Evolutionary conservation across 1,140 invertebrate genomes (phyloP).

Genomic region (Lordiphosa collinella): DNA sequence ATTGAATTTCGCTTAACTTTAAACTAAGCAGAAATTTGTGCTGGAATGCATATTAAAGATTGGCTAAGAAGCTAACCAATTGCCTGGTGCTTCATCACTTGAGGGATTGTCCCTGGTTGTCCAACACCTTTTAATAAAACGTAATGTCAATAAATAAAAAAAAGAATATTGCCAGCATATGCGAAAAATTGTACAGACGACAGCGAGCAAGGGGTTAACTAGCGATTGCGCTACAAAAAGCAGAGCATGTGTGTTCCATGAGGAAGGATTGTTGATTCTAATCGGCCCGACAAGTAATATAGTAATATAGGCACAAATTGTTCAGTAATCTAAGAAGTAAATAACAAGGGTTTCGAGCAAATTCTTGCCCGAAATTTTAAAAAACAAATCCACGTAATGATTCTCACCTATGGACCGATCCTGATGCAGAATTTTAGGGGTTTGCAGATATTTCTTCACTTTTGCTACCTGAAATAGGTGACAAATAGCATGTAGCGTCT

Average conservation of each 20-base stretch:
- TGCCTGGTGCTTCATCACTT: conserved; percentile 6
- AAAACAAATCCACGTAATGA: no score
- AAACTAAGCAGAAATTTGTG: neutral
- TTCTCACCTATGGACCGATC: no score
- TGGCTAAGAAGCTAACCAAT: conserved; percentile 17
- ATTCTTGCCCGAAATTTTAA: no score
- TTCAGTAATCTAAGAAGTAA: no score
- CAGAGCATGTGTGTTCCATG: neutral
- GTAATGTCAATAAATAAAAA: conserved; percentile 61
- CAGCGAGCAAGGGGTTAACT: conserved; percentile 7
- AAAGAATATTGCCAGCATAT: conserved; percentile 73
- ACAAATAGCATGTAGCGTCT: no score
- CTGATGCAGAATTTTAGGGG: no score
- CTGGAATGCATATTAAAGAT: conserved; percentile 35
- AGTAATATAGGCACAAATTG: no score
- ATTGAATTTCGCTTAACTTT: neutral
- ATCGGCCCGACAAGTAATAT: no score
- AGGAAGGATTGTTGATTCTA: no score
- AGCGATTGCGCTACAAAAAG: conserved; percentile 1
- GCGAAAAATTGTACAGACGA: conserved; percentile 40
- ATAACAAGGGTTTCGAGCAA: no score
- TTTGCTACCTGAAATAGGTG: no score
- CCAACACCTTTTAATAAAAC: conserved; percentile 65
- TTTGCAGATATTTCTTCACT: no score
- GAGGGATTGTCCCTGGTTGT: conserved; percentile 1